These are phyloP conservation scores for Nyctibius grandis DNA, from an alignment of 2,797 vertebrate species.

Conservation along the genomic window DNA sequence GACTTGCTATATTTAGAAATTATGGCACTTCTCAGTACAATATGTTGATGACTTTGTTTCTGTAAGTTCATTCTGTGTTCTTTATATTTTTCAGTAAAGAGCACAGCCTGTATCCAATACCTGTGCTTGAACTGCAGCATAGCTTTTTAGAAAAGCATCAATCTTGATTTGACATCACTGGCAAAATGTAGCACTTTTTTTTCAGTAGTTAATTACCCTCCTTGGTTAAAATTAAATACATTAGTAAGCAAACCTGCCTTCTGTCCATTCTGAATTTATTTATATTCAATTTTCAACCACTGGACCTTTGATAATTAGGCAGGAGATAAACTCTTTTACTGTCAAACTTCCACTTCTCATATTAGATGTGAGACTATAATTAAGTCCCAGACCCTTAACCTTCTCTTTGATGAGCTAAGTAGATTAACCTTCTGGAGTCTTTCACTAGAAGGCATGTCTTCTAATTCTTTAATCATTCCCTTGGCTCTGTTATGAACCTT, in stretches of 20 bases:
- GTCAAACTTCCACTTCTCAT: not conserved
- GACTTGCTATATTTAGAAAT: not conserved
- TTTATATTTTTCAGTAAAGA: not conserved
- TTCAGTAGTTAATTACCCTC: not conserved
- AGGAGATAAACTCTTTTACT: conserved; percentile 3
- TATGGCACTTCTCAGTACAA: not conserved
- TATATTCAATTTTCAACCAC: not conserved
- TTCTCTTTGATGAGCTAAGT: conserved; percentile 51
- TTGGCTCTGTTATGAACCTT: not conserved
- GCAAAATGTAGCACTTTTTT: not conserved
- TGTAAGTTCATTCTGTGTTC: not conserved
- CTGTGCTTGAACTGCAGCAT: not conserved
- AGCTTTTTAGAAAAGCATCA: not conserved
- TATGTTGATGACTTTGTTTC: not conserved
- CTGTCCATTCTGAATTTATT: not conserved
- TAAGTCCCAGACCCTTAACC: conserved; percentile 29
- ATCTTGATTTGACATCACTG: not conserved
- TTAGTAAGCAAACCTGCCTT: not conserved
- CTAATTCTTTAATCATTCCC: conserved; percentile 47
- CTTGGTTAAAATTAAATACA: not conserved
- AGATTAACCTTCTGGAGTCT: conserved; percentile 55
- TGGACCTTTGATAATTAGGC: not conserved
- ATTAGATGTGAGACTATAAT: conserved; percentile 34
- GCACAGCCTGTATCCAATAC: not conserved
- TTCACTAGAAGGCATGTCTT: conserved; percentile 24